These are phyloP conservation scores for Grammomys surdaster DNA, from an alignment of 2,113 vertebrate genomes.

Conservation along the genomic window DNA sequence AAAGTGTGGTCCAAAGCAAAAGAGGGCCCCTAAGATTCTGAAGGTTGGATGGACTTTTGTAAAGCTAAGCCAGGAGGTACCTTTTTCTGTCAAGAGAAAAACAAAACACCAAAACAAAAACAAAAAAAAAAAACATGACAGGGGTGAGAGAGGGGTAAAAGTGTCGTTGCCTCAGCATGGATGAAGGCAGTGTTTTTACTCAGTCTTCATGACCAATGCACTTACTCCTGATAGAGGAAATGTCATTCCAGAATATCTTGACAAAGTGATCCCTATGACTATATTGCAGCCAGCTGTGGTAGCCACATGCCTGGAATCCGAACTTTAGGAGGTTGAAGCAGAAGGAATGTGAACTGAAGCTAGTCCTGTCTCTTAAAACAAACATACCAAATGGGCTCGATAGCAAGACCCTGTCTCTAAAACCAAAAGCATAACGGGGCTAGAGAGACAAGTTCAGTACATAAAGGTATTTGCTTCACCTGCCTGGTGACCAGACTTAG, in stretches of 20 bases:
- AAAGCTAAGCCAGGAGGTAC: not conserved
- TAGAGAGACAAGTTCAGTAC: not conserved
- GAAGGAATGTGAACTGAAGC: not conserved
- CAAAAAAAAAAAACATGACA: too few relatives aligned
- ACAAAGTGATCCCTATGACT: not conserved
- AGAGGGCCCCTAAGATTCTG: not conserved
- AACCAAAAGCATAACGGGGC: not conserved
- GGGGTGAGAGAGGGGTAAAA: not conserved
- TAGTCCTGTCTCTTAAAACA: not conserved
- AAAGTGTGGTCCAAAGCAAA: constrained; percentile 34
- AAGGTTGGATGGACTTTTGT: not conserved
- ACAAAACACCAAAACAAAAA: too few relatives aligned
- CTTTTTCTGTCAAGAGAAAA: not conserved
- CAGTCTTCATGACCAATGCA: not conserved
- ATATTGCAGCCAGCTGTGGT: not conserved
- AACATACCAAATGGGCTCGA: not conserved
- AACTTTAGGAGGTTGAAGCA: not conserved
- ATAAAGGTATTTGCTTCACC: not conserved
- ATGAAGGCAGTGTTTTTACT: not conserved
- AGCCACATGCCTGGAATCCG: not conserved
- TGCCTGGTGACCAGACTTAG: not conserved
- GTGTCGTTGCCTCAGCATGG: not conserved
- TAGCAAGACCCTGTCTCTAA: not conserved
- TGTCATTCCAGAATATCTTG: constrained; percentile 25
- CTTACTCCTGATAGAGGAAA: not conserved